These are phyloP conservation scores for Andrena haemorrhoa DNA, from an alignment of 2,888 invertebrate species.

Conservation along the genomic window DNA sequence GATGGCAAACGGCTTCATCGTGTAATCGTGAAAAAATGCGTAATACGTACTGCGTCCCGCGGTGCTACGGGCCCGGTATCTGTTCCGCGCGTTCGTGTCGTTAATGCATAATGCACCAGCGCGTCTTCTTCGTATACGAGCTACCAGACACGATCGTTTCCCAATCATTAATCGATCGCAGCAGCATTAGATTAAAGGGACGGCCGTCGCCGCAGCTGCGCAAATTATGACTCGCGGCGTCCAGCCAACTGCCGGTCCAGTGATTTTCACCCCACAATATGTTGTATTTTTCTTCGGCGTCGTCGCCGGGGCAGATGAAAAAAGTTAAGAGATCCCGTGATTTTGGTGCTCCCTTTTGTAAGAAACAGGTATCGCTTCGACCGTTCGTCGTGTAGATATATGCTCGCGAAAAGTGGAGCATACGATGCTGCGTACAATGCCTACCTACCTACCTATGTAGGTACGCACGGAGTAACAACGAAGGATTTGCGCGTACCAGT, in stretches of 20 bases:
- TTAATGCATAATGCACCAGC: conserved; percentile 59
- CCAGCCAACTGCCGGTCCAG: conserved; percentile 6
- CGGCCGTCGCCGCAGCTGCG: conserved; percentile 27
- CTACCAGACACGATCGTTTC: conserved; percentile 55
- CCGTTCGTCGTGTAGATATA: not conserved
- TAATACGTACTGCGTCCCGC: conserved; percentile 58
- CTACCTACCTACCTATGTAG: no score
- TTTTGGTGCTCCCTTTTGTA: conserved; percentile 15
- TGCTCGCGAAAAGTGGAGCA: conserved; percentile 20
- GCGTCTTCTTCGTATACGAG: conserved; percentile 18
- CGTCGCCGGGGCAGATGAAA: not conserved
- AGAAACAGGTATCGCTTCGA: conserved; percentile 30
- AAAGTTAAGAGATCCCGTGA: conserved; percentile 1
- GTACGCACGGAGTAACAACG: no score
- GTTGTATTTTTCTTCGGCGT: conserved; percentile 1
- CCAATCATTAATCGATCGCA: conserved; percentile 56
- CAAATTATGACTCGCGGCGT: conserved; percentile 43
- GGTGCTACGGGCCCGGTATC: conserved; percentile 34
- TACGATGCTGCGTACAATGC: not conserved
- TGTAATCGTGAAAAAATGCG: conserved; percentile 62
- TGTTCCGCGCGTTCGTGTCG: conserved; percentile 39
- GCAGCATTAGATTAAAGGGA: conserved; percentile 53
- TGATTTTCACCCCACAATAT: conserved; percentile 37
- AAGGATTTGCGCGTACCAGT: not conserved
- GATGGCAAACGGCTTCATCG: conserved; percentile 55